phyloP scores from a whole-genome alignment of 1,140 invertebrate species.

The Trachymyrmex septentrionalis region DNA sequence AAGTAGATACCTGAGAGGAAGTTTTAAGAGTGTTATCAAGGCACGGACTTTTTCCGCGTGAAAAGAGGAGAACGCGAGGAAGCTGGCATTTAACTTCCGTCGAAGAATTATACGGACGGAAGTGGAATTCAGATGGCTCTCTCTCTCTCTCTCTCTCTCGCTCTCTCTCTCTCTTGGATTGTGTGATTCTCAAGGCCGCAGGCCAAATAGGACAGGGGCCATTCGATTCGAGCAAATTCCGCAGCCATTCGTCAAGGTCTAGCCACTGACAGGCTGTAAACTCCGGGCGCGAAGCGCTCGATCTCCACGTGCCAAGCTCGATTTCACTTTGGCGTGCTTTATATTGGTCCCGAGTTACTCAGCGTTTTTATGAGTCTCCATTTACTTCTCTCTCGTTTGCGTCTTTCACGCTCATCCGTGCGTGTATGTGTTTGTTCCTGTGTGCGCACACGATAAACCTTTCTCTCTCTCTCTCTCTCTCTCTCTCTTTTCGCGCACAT shows the following conservation, averaged over 20 bases:
- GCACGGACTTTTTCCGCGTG: neutral
- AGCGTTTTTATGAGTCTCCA: conserved; percentile 65
- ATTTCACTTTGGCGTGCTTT: conserved; percentile 71
- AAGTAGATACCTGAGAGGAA: too few relatives aligned
- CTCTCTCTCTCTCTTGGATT: neutral
- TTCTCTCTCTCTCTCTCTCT: neutral
- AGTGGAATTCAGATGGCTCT: conserved; percentile 10
- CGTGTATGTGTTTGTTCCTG: neutral
- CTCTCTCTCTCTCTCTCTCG: neutral
- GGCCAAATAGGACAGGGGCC: conserved; percentile 44
- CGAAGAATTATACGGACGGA: neutral
- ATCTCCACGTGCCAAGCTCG: conserved; percentile 63
- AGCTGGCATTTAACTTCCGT: conserved; percentile 7
- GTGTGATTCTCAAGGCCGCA: conserved; percentile 25
- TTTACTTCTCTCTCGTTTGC: conserved; percentile 39
- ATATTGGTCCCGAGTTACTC: conserved; percentile 69
- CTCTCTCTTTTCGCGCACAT: neutral
- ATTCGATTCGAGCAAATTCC: conserved; percentile 36
- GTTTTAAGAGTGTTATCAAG: too few relatives aligned
- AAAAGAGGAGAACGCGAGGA: neutral
- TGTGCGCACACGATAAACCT: neutral
- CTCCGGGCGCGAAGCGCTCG: conserved; percentile 45
- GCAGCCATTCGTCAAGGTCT: conserved; percentile 52
- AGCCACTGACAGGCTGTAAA: conserved; percentile 57
- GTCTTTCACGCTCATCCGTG: neutral